phyloP scores from a whole-genome alignment of 2,888 invertebrate genomes.

The Dermolepida albohirtum region DNA sequence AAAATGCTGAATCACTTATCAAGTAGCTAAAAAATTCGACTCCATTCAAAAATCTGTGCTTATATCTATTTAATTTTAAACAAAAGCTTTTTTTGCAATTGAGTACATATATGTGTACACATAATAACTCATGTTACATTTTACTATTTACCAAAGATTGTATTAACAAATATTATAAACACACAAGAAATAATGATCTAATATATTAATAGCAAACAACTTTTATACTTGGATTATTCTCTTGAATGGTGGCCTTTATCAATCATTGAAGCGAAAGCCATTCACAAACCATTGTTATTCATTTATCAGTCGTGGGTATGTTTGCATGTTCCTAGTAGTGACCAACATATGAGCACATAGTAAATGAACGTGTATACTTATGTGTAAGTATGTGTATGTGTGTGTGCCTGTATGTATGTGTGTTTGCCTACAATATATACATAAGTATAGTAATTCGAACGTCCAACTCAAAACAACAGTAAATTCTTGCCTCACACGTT shows the following conservation, averaged over 20 bases:
- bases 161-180: too few relatives aligned
- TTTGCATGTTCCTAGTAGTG: constrained; percentile 14
- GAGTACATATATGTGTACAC: too few relatives aligned
- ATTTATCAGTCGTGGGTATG: constrained; percentile 9
- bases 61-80: too few relatives aligned
- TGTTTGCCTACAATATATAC: background rate
- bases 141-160: too few relatives aligned
- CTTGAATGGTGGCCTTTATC: constrained; percentile 21
- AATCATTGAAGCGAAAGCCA: constrained; percentile 12
- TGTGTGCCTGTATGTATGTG: background rate
- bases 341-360: constrained; percentile 3
- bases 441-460: too few relatives aligned
- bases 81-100: too few relatives aligned
- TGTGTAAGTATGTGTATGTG: background rate
- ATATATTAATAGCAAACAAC: too few relatives aligned
- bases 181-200: too few relatives aligned
- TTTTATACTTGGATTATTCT: background rate
- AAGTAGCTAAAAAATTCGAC: too few relatives aligned
- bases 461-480: constrained; percentile 3
- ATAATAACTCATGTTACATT: too few relatives aligned
- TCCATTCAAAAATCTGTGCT: too few relatives aligned
- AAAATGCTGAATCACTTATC: too few relatives aligned
- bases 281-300: constrained; percentile 24
- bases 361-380: constrained; percentile 9
- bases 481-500: constrained; percentile 14